Evolutionary conservation across 2,888 invertebrate genomes (phyloP), one percentile per base, ranked within the genome.

Genomic region (Andrena dorsata): DNA sequence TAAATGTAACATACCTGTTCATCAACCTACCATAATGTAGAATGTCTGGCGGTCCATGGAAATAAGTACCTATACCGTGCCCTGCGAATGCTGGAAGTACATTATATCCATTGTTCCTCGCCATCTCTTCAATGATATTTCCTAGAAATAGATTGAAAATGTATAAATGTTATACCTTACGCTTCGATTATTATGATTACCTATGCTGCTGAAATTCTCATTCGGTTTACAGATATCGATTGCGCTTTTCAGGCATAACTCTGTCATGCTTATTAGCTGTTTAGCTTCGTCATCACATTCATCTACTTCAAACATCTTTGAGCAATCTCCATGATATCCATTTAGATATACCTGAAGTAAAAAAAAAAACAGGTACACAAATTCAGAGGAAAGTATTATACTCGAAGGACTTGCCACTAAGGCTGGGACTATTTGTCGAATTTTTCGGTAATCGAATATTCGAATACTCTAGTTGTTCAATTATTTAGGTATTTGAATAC

Each of bases 241-340:
- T 2, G 95, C 96, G 73, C 95, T 94, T 80, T 96, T 92, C 47
- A 98, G 94, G 90, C 97, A 97, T 82, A 96, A 94, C 92, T 96
- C 95, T 0, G 98, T 97, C 1, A 96, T 95, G 73, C 95, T 90
- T 0, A 98, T 96, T 71, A 99, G 95, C 83, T 95, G 94, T 84
- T 94, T 94, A 0, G 97, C 98, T 88, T 94, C 94, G 47, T 96
- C 95, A 94, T 98, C 98, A 0, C 98, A 97, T 86, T 97, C 94
- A 0, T 98, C 98, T n/a, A 98, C 95, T 60, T 96, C 90, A 94
- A 96, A 98, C 28, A 98, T 98, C 92, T 96, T 96, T 2, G 98
- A 98, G 91, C 98, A 98, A 93, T 99, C 99, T 4, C 99, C 99
- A 94, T 99, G 98, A 93, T 95, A 97, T 6, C 98, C 98, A 93